phyloP scores from a whole-genome alignment of 1,140 invertebrate genomes.

The Teleopsis dalmanni region DNA sequence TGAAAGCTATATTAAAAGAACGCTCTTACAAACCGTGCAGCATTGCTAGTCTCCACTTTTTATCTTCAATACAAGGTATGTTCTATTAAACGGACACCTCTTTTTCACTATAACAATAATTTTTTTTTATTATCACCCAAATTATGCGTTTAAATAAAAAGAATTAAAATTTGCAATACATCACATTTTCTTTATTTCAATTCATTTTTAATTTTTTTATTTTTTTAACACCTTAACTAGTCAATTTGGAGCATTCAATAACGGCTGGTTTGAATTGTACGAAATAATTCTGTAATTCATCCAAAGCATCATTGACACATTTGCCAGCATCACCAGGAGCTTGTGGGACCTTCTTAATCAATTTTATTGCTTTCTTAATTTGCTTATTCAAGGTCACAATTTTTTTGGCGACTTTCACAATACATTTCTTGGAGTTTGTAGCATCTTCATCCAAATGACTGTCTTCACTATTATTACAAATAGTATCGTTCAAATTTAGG shows the following conservation, averaged over 20 bases:
- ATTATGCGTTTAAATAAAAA: no score
- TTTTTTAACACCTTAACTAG: no score
- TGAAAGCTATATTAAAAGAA: no score
- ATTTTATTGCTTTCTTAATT: background rate
- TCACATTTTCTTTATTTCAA: no score
- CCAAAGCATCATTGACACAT: conserved; percentile 18
- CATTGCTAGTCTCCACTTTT: no score
- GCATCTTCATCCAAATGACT: background rate
- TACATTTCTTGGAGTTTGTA: conserved; percentile 10
- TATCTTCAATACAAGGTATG: no score
- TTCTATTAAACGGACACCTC: no score
- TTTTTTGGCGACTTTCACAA: conserved; percentile 7
- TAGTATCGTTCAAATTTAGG: conserved; percentile 14
- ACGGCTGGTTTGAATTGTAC: conserved; percentile 25
- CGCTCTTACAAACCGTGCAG: no score
- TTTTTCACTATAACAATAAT: no score
- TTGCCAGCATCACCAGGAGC: conserved; percentile 21
- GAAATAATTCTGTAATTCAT: conserved; percentile 19
- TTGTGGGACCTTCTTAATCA: conserved; percentile 22
- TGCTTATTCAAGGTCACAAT: conserved; percentile 15
- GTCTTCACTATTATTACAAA: conserved; percentile 15
- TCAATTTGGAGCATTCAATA: conserved; percentile 22
- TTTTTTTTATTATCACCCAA: no score
- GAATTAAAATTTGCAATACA: no score
- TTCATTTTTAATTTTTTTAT: no score